phyloP scores from a whole-genome alignment of 2,888 invertebrate species.

The Volucella inflata region DNA sequence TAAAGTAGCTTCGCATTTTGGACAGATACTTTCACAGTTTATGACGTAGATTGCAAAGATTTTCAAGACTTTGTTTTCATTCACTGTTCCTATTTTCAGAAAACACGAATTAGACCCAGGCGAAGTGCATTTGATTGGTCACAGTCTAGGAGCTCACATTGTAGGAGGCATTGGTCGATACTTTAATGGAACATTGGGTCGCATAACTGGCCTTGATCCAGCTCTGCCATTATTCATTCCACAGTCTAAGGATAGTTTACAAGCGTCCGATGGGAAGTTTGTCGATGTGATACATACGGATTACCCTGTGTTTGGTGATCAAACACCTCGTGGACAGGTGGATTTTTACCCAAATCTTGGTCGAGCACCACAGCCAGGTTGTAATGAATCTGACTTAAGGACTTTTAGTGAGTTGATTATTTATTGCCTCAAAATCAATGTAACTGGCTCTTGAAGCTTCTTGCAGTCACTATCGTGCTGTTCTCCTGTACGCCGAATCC shows the following conservation, averaged over 20 bases:
- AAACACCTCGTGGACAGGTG: slow-evolving; percentile 80
- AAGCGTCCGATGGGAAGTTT: slow-evolving; percentile 79
- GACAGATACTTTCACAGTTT: slow-evolving; percentile 75
- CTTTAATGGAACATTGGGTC: slow-evolving; percentile 81
- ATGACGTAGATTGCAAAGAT: slow-evolving; percentile 19
- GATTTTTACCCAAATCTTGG: slow-evolving; percentile 83
- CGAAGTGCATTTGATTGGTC: slow-evolving; percentile 81
- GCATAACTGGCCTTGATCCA: slow-evolving; percentile 83
- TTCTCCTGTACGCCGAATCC: slow-evolving; percentile 81
- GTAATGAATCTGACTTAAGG: slow-evolving; percentile 80
- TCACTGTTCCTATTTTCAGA: slow-evolving; percentile 58
- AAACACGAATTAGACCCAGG: slow-evolving; percentile 74
- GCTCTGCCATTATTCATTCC: slow-evolving; percentile 82
- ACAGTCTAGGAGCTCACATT: slow-evolving; percentile 83
- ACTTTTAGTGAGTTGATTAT: slow-evolving; percentile 79
- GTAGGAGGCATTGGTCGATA: slow-evolving; percentile 80
- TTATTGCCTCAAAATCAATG: background rate
- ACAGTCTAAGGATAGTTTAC: slow-evolving; percentile 79
- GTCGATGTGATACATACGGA: slow-evolving; percentile 83
- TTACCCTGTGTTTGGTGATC: slow-evolving; percentile 81
- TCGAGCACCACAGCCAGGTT: slow-evolving; percentile 81
- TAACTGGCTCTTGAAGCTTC: slow-evolving; percentile 72
- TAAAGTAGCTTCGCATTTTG: slow-evolving; percentile 78
- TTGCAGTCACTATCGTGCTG: slow-evolving; percentile 83
- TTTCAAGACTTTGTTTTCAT: too few species aligned